Evolutionary conservation across 2,797 vertebrate species (phyloP), one percentile per base, ranked within the genome.

Genomic region (Enteromius radiatus): DNA sequence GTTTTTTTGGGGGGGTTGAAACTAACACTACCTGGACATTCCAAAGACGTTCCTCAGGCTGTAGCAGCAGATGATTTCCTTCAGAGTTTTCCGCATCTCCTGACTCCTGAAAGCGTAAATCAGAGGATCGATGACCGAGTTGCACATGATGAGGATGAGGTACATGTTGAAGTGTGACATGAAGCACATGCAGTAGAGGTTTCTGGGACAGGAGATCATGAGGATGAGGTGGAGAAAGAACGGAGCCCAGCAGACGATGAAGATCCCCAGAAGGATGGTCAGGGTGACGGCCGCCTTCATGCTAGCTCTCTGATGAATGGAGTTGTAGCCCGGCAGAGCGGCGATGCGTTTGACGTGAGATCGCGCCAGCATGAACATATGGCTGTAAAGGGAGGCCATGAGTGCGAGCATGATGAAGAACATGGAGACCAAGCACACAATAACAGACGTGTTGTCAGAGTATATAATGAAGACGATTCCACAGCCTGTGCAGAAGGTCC

Each of bases 151-250:
- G n/a, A 97, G 95, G 45, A 96, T 96, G 86, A 97, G 95, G 71
- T 97, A 97, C 85, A 97, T 89, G 91, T 97, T 96, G 81, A 97
- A 97, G 82, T 97, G 96, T 5, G 96, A 97, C 96, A 97, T 97
- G 88, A 96, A 97, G 47, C 96, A 97, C 26, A 96, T 92, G 73
- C 96, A 97, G 84, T 97, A 97, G 26, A 96, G 95, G 52, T 96
- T 97, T 75, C 94, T 93, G 19, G 96, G 96, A 43, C 96, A 97
- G n/a, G 96, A 95, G 88, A 97, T 95, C 67, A 97, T 96, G 87
- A 97, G 96, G 76, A 96, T 95, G 54, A 97, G 90, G 82, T 97
- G 96, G 19, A 97, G 92, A 84, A 97, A 97, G 88, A 97, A 96
- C 0, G 96, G 96, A 36, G 96, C 95, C 96, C 96, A 97, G 89